Base-by-base conservation (phyloP, 2,888 invertebrate genomes). In the Eupithecia subfuscata region DNA sequence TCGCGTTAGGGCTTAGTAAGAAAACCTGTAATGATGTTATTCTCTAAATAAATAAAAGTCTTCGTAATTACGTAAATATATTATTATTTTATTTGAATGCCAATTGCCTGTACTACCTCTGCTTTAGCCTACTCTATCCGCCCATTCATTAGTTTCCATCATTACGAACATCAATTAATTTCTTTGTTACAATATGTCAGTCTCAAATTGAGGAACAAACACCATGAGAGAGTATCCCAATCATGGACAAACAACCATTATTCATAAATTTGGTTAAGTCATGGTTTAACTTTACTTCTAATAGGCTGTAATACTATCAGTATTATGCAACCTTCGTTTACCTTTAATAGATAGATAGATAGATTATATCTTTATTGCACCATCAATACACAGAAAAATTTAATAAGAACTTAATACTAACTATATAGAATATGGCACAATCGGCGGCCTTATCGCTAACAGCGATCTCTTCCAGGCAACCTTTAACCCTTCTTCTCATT, bases 191-290 rank as follows among this genome's bases (percentile, higher is more conserved):
- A 88, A 90, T 87, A 89, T 91, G 94, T 94, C 94, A 93, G 92
- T 87, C 83, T 85, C 87, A 92, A 93, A 94, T 94, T 94, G 93
- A 94, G 94, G 92, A 94, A 92, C 93, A 94, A 94, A 94, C 93
- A 94, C 92, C 88, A 87, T 18, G 69, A 77, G 75, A 75, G 60
- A 69, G 18, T 74, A 74, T 76, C 69, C 75, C 75, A 73, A 77
- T 72, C 67, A 64, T 68, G 60, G 52, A 87, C 89, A 89, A 90
- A 93, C 89, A 68, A 45, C 3, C 68, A 68, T 68, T 68, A 68
- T 43, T 68, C 68, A 90, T 90, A 37, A 52, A 69, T 68, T 22
- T 34, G 25, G 69, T 34, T 69, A 34, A 40, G 70, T 56, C 56
- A 70, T 34, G 48, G 56, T 52, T 70, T 48, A 45, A 18, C 30